A percentile compares a stretch with the other conserved stretches of the same genome.
Evolutionary conservation across 2,797 vertebrate genomes (phyloP).

Genomic region (Neosilurus hyrtlii): DNA sequence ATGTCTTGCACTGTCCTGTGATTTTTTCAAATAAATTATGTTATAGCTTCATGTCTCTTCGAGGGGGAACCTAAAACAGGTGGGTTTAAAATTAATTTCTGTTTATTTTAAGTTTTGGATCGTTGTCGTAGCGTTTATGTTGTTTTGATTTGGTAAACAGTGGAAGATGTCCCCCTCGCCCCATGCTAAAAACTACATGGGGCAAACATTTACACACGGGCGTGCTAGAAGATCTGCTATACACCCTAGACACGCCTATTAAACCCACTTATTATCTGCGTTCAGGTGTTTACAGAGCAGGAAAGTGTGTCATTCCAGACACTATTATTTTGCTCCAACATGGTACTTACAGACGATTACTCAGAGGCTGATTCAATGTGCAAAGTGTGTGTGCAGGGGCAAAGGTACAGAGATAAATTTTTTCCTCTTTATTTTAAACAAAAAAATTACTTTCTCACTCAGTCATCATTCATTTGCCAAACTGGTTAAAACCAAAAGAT

Average conservation of each 20-base stretch:
- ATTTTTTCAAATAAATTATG: background rate
- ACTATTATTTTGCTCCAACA: slow-evolving; percentile 2
- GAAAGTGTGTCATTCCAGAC: background rate
- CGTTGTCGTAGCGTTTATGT: background rate
- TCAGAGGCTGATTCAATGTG: background rate
- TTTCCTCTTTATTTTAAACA: no score
- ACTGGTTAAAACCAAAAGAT: no score
- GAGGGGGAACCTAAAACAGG: background rate
- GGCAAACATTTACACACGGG: background rate
- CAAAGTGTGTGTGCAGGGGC: no score
- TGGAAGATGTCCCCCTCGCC: background rate
- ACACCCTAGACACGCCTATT: background rate
- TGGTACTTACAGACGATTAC: slow-evolving; percentile 9
- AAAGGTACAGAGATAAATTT: background rate
- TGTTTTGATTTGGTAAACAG: background rate
- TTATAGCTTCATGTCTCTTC: background rate
- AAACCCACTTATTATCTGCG: background rate
- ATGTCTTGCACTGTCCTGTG: no score
- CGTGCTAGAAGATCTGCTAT: background rate
- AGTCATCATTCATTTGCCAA: no score
- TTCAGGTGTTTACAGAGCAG: background rate
- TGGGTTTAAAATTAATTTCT: background rate
- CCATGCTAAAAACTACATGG: background rate
- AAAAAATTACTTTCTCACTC: no score
- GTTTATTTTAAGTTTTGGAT: background rate